A percentile compares a stretch with the other conserved stretches of the same genome.
These are phyloP conservation scores for Neopelma chrysocephalum DNA, from an alignment of 2,797 vertebrate species.

Conservation along the genomic window DNA sequence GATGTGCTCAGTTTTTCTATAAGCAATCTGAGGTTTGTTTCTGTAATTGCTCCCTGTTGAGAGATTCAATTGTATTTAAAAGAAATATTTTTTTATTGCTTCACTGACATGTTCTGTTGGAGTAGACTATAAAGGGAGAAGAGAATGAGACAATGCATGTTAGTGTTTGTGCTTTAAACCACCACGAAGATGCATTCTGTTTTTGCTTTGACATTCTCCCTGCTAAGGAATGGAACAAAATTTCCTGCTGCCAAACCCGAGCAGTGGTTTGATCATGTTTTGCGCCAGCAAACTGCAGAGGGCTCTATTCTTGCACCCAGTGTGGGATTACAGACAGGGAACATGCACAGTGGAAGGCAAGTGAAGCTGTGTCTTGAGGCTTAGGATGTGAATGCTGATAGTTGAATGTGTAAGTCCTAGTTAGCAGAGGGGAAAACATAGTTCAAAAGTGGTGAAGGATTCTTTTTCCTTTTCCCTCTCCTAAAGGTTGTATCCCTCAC, in stretches of 20 bases:
- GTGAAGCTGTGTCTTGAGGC: not conserved
- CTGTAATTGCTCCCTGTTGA: not conserved
- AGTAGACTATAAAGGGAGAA: not conserved
- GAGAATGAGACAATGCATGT: not conserved
- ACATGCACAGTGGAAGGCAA: not conserved
- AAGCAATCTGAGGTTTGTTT: constrained; percentile 5
- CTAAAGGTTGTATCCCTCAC: not conserved
- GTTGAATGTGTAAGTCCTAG: not conserved
- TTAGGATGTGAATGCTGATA: not conserved
- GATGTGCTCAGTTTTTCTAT: not conserved
- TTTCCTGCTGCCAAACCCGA: not conserved
- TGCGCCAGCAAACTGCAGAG: constrained; percentile 40
- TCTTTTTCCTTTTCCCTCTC: not conserved
- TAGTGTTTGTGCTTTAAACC: not conserved
- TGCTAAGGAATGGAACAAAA: not conserved
- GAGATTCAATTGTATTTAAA: constrained; percentile 18
- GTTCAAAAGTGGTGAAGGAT: not conserved
- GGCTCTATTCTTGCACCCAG: constrained; percentile 25
- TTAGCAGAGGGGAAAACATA: not conserved
- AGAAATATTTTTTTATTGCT: not conserved
- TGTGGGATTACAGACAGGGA: not conserved
- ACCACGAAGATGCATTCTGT: not conserved
- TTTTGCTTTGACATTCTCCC: not conserved
- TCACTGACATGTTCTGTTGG: not conserved
- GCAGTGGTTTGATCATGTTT: not conserved